These are phyloP conservation scores for Hyposmocoma kahamanoa DNA, from an alignment of 1,140 invertebrate species.

Conservation along the genomic window DNA sequence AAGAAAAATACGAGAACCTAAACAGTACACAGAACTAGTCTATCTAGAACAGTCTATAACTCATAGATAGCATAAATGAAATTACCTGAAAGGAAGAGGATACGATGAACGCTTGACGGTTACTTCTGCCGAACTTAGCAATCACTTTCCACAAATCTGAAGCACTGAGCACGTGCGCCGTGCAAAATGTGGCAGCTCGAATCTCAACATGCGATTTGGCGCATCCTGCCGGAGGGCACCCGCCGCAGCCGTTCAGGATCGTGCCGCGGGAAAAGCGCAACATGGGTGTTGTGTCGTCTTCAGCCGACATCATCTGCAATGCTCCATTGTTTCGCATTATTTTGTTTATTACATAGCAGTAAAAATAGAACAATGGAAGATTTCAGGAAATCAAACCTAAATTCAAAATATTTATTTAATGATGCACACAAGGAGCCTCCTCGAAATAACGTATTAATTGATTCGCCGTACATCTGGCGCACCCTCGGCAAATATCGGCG, in stretches of 20 bases:
- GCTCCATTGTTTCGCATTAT: too few species aligned
- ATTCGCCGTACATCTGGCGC: too few species aligned
- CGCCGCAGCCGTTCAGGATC: constrained; percentile 31
- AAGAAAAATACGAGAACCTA: too few species aligned
- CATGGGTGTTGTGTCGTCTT: constrained; percentile 52
- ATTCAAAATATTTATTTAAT: too few species aligned
- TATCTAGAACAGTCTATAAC: too few species aligned
- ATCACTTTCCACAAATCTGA: constrained; percentile 36
- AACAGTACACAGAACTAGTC: too few species aligned
- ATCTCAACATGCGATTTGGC: constrained; percentile 37
- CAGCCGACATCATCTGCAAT: constrained; percentile 56
- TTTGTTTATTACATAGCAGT: too few species aligned
- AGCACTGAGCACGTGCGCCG: constrained; percentile 37
- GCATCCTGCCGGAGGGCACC: constrained; percentile 22
- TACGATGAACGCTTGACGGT: constrained; percentile 21
- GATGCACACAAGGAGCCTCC: too few species aligned
- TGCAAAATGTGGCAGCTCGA: constrained; percentile 53
- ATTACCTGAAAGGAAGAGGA: constrained; percentile 31
- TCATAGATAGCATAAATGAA: neutral
- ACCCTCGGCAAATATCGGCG: too few species aligned
- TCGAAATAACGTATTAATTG: too few species aligned
- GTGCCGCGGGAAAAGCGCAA: constrained; percentile 50
- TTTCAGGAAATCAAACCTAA: too few species aligned
- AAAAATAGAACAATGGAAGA: too few species aligned
- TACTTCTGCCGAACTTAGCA: constrained; percentile 25